Evolutionary conservation across 1,140 invertebrate species (phyloP), one percentile per base, ranked within the genome.

Genomic region (Atopsyche davidsoni): DNA sequence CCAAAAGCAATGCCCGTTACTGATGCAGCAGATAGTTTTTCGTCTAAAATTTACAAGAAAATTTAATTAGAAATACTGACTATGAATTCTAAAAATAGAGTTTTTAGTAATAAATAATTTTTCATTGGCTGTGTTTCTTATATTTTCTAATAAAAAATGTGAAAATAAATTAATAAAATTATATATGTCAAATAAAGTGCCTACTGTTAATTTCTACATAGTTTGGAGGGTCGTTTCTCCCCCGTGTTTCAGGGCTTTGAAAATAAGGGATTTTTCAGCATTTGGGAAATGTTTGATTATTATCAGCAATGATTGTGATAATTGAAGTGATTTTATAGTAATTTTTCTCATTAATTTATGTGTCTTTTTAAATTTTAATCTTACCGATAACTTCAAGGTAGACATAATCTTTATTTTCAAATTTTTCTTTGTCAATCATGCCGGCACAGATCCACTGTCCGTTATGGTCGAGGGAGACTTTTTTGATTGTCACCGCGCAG

Each of bases 371-470:
- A 6, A n/a, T 7, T 7, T 28, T 4, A 22, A 19, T 25, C 34
- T 52, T 39, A 52, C 54, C 44, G 9, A 16, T 23, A 3, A 3
- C 22, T 24, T 49, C 32, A 1, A 58, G 17, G 2, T 22, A 45
- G 6, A 55, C 43, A 3, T 38, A 36, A 49, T 55, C 53, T n/a
- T 25, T 41, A 19, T 49, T 42, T 42, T 58, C 57, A 9, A n/a
- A 18, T 14, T 22, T 7, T n/a, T 55, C 38, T 14, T 51, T 39
- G 4, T 52, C 36, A 4, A 55, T 49, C 25, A 45, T 46, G 7
- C 47, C 57, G 4, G 45, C 36, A 40, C 57, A 58, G 2, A 21
- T 38, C 57, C 57, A 58, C 7, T 32, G 46, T 25, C 57, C 57
- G 9, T 43, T 25, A 25, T 58, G 32, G 13, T 39, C 11, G 10